A percentile compares a stretch with the other conserved stretches of the same genome.
Conservation (phyloP, 1,140 invertebrate genomes). For the Artemia franciscana region DNA sequence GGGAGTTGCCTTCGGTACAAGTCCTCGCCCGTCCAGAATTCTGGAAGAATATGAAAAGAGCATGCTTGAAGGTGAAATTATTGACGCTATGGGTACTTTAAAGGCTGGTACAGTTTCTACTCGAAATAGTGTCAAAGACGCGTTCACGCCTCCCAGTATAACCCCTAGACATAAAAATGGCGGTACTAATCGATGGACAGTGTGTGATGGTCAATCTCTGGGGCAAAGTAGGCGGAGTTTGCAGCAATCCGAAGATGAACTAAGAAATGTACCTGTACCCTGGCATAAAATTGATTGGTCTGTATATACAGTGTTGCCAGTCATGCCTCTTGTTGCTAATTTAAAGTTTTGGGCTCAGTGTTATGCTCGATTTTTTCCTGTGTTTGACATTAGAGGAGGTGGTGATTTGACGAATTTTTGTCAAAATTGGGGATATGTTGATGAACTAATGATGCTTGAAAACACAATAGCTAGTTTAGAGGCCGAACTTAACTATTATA, state of each 20-base stretch:
- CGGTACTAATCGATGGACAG: background rate
- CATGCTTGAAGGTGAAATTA: background rate
- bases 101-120: background rate
- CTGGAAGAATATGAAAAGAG: background rate
- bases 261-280: background rate
- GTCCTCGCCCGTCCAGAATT: background rate
- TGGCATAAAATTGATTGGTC: constrained; percentile 10
- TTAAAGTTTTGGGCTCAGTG: constrained; percentile 66
- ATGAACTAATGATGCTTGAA: background rate
- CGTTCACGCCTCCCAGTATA: background rate
- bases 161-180: background rate
- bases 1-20: constrained; percentile 1
- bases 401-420: constrained; percentile 20
- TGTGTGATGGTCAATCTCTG: background rate
- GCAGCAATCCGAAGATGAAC: background rate
- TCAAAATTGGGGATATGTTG: background rate
- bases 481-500: background rate
- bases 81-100: background rate
- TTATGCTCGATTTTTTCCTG: constrained; percentile 64
- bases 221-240: background rate
- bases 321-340: constrained; percentile 27
- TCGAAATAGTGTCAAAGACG: background rate
- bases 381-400: constrained; percentile 51
- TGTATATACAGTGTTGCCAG: constrained; percentile 10
- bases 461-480: background rate